Evolutionary conservation across 2,797 vertebrate genomes (phyloP), one percentile per base, ranked within the genome.

Genomic region (Orestias chungarensis): DNA sequence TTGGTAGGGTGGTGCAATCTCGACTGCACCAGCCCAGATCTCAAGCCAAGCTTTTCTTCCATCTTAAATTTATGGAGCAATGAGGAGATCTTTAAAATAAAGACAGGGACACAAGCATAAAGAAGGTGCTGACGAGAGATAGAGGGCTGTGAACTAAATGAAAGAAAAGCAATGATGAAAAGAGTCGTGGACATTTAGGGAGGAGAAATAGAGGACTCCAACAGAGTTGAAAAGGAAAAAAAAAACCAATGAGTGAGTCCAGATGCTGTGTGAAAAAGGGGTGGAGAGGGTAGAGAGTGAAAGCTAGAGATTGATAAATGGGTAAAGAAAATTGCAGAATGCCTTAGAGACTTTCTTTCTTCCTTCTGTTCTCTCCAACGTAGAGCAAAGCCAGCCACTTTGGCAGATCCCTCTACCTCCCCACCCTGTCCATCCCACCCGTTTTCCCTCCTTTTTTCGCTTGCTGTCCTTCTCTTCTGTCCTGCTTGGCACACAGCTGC

Each of bases 401-500:
- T 83, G 90, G 87, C 87, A 91, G 82, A 86, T 71, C 44, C 87
- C 86, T 87, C 23, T 62, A 40, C 80, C 84, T 86, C 81, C 86
- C 86, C 85, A 81, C 72, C 86, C 82, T 40, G 65, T 83, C 82
- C n/a, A 70, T 76, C 73, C 86, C 88, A 89, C 89, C 87, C 89
- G 88, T 88, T 84, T 82, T 80, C 82, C 84, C 84, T 88, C 87
- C 82, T 75, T 75, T 80, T 80, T 87, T 78, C 79, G 64, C 82
- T 76, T 64, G 33, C 79, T 71, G 71, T 87, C 89, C 81, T 80
- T 83, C 85, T 88, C 80, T 76, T 81, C 84, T 75, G 78, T 84
- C 83, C 87, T 87, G 77, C 71, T 70, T 71, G 82, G 70, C 76
- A 80, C 87, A 84, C 88, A 92, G 88, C 89, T 92, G 91, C 87